Percentiles rank a stretch among this genome's conserved stretches.
These are phyloP conservation scores for Monopis laevigella DNA, from an alignment of 2,888 invertebrate species.

Conservation along the genomic window DNA sequence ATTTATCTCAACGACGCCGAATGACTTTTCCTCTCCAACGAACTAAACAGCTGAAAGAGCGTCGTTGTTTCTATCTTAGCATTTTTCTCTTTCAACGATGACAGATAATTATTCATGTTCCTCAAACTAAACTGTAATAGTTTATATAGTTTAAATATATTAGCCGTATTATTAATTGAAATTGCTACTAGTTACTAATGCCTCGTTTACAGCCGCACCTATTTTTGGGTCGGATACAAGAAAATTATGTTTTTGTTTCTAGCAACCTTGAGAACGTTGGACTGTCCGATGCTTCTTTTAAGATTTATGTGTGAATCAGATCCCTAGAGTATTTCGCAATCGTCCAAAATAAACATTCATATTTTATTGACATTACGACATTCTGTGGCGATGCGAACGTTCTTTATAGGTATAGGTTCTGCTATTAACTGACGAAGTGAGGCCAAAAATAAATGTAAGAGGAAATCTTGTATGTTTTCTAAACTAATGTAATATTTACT, in stretches of 20 bases:
- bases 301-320: constrained; percentile 45
- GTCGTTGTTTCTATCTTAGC: constrained; percentile 24
- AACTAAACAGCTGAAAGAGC: constrained; percentile 30
- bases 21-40: constrained; percentile 41
- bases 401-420: no score
- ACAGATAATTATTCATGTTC: constrained; percentile 5
- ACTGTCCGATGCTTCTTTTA: constrained; percentile 43
- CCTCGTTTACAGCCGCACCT: no score
- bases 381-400: constrained; percentile 36
- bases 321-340: constrained; percentile 53
- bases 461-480: no score
- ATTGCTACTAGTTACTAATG: no score
- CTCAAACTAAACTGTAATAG: neutral
- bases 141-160: neutral
- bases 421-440: no score
- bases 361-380: constrained; percentile 64
- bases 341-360: constrained; percentile 59
- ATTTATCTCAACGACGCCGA: constrained; percentile 38
- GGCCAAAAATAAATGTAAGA: no score
- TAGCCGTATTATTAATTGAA: neutral
- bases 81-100: neutral
- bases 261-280: constrained; percentile 46
- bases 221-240: constrained; percentile 50
- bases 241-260: constrained; percentile 31
- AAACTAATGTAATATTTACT: no score